Evolutionary conservation across 2,888 invertebrate species (phyloP).

Genomic region (Rotaria sp.): DNA sequence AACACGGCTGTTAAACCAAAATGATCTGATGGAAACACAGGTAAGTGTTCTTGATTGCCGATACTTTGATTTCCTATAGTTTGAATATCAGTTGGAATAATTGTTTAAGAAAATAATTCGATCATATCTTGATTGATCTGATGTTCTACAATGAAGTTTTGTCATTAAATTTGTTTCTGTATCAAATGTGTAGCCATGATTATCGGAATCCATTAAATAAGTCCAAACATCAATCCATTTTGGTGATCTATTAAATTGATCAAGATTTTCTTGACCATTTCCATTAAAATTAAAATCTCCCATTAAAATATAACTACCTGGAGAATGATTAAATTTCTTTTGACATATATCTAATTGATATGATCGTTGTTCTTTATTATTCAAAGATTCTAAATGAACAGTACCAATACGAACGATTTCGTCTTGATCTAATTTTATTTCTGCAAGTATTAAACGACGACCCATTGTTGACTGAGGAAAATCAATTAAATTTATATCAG

Average conservation of each 20-base stretch:
- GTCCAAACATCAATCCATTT: neutral
- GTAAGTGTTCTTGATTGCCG: too few species aligned
- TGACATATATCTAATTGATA: neutral
- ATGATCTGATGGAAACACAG: too few species aligned
- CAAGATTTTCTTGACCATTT: neutral
- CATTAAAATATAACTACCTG: neutral
- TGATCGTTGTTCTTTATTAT: neutral
- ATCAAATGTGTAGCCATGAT: neutral
- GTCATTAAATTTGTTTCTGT: neutral
- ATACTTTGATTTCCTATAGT: too few species aligned
- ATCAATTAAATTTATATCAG: neutral
- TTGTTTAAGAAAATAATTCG: neutral
- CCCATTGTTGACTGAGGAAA: neutral
- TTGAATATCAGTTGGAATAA: too few species aligned
- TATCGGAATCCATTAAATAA: neutral
- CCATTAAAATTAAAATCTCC: neutral
- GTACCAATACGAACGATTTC: neutral
- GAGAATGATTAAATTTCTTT: neutral
- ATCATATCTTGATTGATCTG: neutral
- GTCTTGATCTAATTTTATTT: neutral
- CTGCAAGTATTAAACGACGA: too few species aligned
- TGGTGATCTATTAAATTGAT: neutral
- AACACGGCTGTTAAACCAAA: too few species aligned
- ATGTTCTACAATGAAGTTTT: neutral
- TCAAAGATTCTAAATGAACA: neutral